Percentiles rank a stretch among this genome's conserved stretches.
These are phyloP conservation scores for Halichoeres trimaculatus DNA, from an alignment of 2,113 vertebrate genomes.

Conservation along the genomic window DNA sequence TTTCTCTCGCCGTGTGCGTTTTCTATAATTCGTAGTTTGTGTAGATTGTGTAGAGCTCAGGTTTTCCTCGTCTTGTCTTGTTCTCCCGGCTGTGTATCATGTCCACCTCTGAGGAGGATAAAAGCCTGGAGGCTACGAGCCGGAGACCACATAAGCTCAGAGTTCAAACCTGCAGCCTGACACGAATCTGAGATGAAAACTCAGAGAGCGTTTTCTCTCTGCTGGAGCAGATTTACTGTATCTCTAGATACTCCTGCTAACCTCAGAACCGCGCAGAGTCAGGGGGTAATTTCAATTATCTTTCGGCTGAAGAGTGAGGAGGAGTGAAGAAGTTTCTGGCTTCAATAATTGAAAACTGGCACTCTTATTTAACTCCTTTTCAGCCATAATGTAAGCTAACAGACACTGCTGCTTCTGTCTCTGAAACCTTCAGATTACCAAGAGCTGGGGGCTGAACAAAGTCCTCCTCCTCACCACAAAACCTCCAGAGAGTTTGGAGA, in stretches of 20 bases:
- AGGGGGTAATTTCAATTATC: constrained; percentile 41
- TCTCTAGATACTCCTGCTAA: background rate
- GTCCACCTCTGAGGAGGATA: constrained; percentile 20
- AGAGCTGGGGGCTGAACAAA: constrained; percentile 58
- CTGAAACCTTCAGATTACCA: constrained; percentile 56
- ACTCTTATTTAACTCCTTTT: constrained; percentile 24
- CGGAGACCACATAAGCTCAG: constrained; percentile 17
- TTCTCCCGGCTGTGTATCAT: constrained; percentile 23
- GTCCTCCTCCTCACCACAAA: constrained; percentile 45
- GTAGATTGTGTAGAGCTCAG: constrained; percentile 11
- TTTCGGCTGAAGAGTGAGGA: constrained; percentile 13
- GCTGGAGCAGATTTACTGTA: background rate
- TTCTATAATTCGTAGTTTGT: background rate
- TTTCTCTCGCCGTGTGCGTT: background rate
- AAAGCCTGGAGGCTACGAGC: constrained; percentile 42
- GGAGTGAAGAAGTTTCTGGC: background rate
- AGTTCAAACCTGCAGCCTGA: constrained; percentile 39
- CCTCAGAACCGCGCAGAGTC: constrained; percentile 11
- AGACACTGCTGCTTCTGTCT: constrained; percentile 25
- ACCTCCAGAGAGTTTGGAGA: constrained; percentile 57
- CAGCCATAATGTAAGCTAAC: constrained; percentile 35
- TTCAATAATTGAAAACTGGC: constrained; percentile 22
- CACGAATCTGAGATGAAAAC: constrained; percentile 31
- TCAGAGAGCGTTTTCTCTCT: background rate
- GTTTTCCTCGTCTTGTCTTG: constrained; percentile 14